These are phyloP conservation scores for Catostylus mosaicus DNA, from an alignment of 30 jellyfish, hydroid and myxozoan species.

Conservation along the genomic window DNA sequence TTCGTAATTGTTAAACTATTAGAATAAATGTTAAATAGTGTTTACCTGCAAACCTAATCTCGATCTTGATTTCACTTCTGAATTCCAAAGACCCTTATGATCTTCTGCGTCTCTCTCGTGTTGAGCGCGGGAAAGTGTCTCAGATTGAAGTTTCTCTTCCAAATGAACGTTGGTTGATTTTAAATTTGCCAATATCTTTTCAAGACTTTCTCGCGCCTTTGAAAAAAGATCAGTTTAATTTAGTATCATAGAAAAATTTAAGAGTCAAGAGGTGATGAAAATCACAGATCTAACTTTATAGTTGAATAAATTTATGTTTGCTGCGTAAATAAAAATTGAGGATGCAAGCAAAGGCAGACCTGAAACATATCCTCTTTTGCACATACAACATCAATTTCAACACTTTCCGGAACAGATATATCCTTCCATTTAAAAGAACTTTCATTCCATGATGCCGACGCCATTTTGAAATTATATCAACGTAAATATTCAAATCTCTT, in stretches of 20 bases:
- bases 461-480: constrained; percentile 54
- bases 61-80: constrained; percentile 93
- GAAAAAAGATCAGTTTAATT: not conserved
- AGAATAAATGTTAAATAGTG: too few relatives aligned
- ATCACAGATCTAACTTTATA: too few relatives aligned
- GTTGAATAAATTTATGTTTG: too few relatives aligned
- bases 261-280: not conserved
- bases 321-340: too few relatives aligned
- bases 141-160: constrained; percentile 96
- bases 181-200: constrained; percentile 74
- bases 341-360: constrained; percentile 12
- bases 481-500: not conserved
- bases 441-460: constrained; percentile 67
- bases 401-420: constrained; percentile 60
- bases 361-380: constrained; percentile 69
- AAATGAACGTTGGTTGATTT: constrained; percentile 77
- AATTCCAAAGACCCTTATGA: constrained; percentile 87
- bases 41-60: constrained; percentile 81
- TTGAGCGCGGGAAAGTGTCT: constrained; percentile 75
- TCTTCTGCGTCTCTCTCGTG: constrained; percentile 88
- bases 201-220: constrained; percentile 93
- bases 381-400: constrained; percentile 57
- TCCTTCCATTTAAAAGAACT: constrained; percentile 42
- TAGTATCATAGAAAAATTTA: not conserved
- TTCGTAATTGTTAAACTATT: too few relatives aligned